Conservation (phyloP, 2,888 invertebrate genomes). For the Agrotis ipsilon region DNA sequence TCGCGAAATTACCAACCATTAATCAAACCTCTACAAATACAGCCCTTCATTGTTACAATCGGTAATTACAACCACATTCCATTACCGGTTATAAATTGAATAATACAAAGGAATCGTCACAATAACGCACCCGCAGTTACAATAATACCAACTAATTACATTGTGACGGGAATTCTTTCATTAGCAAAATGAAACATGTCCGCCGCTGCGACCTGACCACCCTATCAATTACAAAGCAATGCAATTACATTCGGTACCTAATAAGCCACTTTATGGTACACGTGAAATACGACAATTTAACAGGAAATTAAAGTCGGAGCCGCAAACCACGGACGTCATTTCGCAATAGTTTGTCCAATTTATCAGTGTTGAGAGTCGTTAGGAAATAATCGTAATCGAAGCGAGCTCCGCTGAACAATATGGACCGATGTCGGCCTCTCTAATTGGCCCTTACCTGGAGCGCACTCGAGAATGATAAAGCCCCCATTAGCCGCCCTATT, state of each 20-base stretch:
- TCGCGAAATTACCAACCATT: constrained; percentile 15
- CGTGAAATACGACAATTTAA: constrained; percentile 80
- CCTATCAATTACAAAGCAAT: constrained; percentile 68
- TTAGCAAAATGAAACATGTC: constrained; percentile 68
- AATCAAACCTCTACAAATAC: constrained; percentile 22
- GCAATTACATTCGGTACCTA: constrained; percentile 69
- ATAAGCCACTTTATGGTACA: constrained; percentile 66
- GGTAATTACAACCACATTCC: constrained; percentile 54
- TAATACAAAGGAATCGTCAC: constrained; percentile 45
- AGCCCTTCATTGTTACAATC: constrained; percentile 41
- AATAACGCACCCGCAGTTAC: constrained; percentile 54
- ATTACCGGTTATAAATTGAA: constrained; percentile 54
- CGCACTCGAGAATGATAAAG: constrained; percentile 91
- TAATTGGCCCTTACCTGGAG: constrained; percentile 91
- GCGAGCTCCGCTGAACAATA: constrained; percentile 90
- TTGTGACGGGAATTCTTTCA: constrained; percentile 64
- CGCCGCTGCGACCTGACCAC: constrained; percentile 59
- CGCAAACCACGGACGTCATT: constrained; percentile 87
- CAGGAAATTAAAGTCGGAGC: constrained; percentile 84
- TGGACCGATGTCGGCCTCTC: constrained; percentile 90
- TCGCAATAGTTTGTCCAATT: constrained; percentile 90
- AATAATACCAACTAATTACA: constrained; percentile 66
- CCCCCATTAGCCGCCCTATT: constrained; percentile 91
- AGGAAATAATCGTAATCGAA: constrained; percentile 90
- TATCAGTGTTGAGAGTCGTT: constrained; percentile 89